phyloP scores from a whole-genome alignment of 1,140 invertebrate genomes.

The Drosophila funebris region DNA sequence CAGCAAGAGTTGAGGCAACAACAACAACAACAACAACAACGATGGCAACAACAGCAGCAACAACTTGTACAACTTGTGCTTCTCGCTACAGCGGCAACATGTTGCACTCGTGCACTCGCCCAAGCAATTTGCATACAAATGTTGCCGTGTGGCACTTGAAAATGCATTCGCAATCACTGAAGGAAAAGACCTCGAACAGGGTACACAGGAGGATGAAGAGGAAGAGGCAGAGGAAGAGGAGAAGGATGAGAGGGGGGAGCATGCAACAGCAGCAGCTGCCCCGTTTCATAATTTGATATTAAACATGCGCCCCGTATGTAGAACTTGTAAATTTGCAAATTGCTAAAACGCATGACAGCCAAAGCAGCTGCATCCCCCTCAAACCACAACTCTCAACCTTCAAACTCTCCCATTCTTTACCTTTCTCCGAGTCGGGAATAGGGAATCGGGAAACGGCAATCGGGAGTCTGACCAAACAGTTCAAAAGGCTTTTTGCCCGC shows the following conservation, averaged over 20 bases:
- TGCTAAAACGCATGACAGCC: conserved; percentile 74
- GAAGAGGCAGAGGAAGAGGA: no score
- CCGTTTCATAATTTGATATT: conserved; percentile 79
- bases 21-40: conserved; percentile 11
- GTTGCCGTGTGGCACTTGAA: conserved; percentile 77
- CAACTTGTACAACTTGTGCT: conserved; percentile 20
- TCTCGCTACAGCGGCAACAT: conserved; percentile 53
- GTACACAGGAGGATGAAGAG: no score
- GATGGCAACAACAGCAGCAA: conserved; percentile 6
- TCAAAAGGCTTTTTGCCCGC: conserved; percentile 42
- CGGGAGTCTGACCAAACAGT: conserved; percentile 6
- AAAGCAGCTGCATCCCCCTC: conserved; percentile 12
- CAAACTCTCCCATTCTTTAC: not conserved
- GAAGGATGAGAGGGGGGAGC: not conserved
- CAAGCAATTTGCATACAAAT: conserved; percentile 78
- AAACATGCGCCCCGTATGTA: conserved; percentile 68
- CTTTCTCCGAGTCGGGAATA: not conserved
- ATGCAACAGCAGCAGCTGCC: conserved; percentile 43
- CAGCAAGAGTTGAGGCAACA: conserved; percentile 29
- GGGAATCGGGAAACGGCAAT: no score
- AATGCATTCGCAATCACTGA: conserved; percentile 63
- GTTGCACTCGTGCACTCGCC: conserved; percentile 73
- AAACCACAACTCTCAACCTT: not conserved
- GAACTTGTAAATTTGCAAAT: conserved; percentile 82
- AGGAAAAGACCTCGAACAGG: not conserved